These are phyloP conservation scores for Bubo blakistoni DNA, from an alignment of 2,113 vertebrate genomes.

Conservation along the genomic window DNA sequence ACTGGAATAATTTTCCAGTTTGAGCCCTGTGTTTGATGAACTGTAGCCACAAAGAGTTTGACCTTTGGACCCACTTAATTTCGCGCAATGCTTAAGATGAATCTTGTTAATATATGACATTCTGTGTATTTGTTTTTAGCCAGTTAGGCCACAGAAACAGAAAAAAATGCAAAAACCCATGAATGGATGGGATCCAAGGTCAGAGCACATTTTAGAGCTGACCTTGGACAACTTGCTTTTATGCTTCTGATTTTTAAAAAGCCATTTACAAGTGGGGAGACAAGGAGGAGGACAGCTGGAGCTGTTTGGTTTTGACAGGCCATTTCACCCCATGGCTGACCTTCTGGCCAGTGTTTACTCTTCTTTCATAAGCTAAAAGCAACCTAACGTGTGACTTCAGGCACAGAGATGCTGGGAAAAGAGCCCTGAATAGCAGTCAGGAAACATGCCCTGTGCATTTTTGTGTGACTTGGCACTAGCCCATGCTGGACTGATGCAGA, in stretches of 20 bases:
- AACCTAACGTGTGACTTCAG: background rate
- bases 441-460: background rate
- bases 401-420: background rate
- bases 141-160: background rate
- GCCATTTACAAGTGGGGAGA: background rate
- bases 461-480: background rate
- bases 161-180: background rate
- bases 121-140: background rate
- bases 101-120: background rate
- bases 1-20: background rate
- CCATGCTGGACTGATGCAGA: background rate
- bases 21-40: background rate
- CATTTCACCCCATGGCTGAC: background rate
- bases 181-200: background rate
- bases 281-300: background rate
- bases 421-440: background rate
- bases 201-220: background rate
- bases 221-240: background rate
- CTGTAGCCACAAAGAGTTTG: background rate
- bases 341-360: constrained; percentile 6
- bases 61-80: background rate
- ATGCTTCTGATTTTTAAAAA: background rate
- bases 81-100: background rate
- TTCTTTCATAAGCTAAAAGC: constrained; percentile 26
- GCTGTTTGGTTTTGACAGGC: constrained; percentile 40